phyloP scores from a whole-genome alignment of 2,888 invertebrate genomes.

The Drosophila niveifrons region DNA sequence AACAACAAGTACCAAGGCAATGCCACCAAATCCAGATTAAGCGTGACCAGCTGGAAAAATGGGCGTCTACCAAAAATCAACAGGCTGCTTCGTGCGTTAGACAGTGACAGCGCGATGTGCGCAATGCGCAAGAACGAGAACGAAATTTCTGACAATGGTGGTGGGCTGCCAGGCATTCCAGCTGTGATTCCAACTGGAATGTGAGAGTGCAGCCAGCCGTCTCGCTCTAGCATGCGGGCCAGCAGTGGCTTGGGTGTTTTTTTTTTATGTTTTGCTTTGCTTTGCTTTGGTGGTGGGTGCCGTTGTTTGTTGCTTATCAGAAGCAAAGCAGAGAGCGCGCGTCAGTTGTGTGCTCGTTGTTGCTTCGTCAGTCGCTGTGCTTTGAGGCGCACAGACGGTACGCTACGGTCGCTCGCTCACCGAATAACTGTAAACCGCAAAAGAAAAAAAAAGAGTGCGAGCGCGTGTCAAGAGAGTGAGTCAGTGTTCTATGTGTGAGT shows the following conservation, averaged over 20 bases:
- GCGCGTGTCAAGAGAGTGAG: constrained; percentile 12
- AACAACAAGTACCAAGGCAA: constrained; percentile 72
- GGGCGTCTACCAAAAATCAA: constrained; percentile 73
- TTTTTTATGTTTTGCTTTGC: constrained; percentile 33
- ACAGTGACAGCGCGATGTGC: constrained; percentile 2
- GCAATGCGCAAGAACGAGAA: constrained; percentile 16
- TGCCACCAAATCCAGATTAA: constrained; percentile 75
- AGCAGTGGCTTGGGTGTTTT: constrained; percentile 24
- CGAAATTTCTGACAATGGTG: constrained; percentile 60
- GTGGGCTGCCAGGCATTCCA: constrained; percentile 63
- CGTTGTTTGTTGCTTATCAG: constrained; percentile 26
- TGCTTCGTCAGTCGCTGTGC: constrained; percentile 62
- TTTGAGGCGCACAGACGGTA: constrained; percentile 59
- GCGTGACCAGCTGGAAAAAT: constrained; percentile 70
- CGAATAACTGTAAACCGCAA: constrained; percentile 53
- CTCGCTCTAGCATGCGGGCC: constrained; percentile 39
- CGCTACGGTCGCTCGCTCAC: constrained; percentile 34
- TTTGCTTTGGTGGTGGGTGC: constrained; percentile 55
- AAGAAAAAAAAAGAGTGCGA: constrained; percentile 39
- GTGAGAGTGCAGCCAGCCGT: constrained; percentile 28
- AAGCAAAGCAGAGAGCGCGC: constrained; percentile 26
- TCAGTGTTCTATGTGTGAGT: constrained; percentile 22
- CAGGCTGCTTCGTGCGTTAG: constrained; percentile 50
- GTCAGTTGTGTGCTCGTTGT: constrained; percentile 19
- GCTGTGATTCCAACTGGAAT: constrained; percentile 75